Percentiles rank a stretch among this genome's conserved stretches.
Conservation (phyloP, 2,888 invertebrate genomes). For the Tineola bisselliella region DNA sequence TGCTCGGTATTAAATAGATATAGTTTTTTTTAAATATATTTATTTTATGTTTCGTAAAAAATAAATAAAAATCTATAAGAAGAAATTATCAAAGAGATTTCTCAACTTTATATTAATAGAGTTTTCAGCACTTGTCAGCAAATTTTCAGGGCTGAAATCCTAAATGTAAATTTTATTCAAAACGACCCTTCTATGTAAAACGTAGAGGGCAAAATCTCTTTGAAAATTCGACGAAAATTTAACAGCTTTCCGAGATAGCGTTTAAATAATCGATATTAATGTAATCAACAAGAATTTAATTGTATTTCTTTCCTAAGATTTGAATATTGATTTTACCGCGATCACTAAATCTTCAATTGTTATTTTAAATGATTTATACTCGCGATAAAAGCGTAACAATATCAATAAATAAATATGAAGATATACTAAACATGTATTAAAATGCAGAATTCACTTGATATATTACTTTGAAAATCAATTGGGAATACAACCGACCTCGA, state of each 20-base stretch:
- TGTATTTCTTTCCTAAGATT: background rate
- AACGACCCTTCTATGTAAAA: constrained; percentile 27
- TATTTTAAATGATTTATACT: no score
- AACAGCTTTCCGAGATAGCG: background rate
- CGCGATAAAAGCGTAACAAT: no score
- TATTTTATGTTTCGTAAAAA: no score
- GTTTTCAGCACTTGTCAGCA: background rate
- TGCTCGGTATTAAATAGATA: no score
- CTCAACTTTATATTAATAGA: background rate
- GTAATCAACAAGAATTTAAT: background rate
- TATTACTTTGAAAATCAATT: background rate
- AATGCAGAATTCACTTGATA: background rate
- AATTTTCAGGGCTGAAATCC: constrained; percentile 22
- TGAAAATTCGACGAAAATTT: background rate
- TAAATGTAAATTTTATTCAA: constrained; percentile 35
- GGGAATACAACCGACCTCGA: background rate
- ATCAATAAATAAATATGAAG: no score
- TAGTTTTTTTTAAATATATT: no score
- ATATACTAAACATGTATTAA: no score
- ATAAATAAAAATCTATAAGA: no score
- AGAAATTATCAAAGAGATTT: background rate
- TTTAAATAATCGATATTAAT: background rate
- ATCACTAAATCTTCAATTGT: background rate
- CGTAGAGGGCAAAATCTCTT: background rate
- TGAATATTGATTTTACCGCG: background rate